These are phyloP conservation scores for Phyllostomus discolor DNA, from an alignment of 2,113 vertebrate species.

Conservation along the genomic window DNA sequence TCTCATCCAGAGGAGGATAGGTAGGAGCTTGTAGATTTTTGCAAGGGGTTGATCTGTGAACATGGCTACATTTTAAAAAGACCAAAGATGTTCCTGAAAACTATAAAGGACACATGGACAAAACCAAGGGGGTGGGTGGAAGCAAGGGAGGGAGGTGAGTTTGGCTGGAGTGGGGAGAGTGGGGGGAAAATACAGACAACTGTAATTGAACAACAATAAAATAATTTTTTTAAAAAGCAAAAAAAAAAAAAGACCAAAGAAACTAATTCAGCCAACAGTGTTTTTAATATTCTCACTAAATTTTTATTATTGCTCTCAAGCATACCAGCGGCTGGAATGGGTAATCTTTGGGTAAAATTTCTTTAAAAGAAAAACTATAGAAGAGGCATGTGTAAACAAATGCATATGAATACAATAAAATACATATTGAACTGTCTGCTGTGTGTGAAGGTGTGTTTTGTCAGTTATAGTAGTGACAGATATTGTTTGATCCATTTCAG, in stretches of 20 bases:
- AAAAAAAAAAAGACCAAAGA: not conserved
- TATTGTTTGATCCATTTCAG: not conserved
- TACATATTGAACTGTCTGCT: not conserved
- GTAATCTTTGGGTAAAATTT: not conserved
- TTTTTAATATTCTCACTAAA: not conserved
- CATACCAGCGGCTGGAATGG: not conserved
- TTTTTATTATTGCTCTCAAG: not conserved
- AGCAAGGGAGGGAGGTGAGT: too few relatives aligned
- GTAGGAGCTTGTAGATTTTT: not conserved
- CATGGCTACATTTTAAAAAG: slow-evolving; percentile 8
- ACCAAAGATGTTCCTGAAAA: not conserved
- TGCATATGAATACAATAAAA: not conserved
- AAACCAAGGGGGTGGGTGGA: too few relatives aligned
- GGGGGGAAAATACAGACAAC: too few relatives aligned
- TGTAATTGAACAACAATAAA: too few relatives aligned
- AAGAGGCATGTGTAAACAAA: not conserved
- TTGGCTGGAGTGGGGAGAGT: too few relatives aligned
- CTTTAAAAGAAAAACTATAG: not conserved
- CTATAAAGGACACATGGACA: too few relatives aligned
- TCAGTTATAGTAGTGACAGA: not conserved
- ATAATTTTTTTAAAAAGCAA: too few relatives aligned
- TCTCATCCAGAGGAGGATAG: not conserved
- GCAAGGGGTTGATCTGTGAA: not conserved
- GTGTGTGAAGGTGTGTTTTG: not conserved
- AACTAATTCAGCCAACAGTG: not conserved